phyloP scores from a whole-genome alignment of 2,888 invertebrate species.

The Cataglyphis cursor region DNA sequence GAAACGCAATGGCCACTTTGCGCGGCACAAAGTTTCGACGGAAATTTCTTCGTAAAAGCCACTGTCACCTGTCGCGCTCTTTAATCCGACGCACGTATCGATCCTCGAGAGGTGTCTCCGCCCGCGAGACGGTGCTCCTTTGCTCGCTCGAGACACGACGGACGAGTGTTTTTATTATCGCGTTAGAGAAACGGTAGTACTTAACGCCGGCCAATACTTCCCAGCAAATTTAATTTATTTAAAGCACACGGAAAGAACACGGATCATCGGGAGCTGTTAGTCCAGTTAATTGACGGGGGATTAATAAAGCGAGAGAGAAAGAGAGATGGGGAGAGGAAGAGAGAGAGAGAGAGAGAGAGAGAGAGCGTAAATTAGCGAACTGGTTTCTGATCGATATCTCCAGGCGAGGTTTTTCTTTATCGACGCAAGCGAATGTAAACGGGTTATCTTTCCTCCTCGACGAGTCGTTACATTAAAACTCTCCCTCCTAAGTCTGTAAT shows the following conservation, averaged over 20 bases:
- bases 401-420: slow-evolving; percentile 41
- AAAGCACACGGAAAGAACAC: slow-evolving; percentile 42
- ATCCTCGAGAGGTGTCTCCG: slow-evolving; percentile 66
- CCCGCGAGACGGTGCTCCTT: slow-evolving; percentile 40
- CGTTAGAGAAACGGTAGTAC: slow-evolving; percentile 32
- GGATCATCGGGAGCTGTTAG: slow-evolving; percentile 57
- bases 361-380: slow-evolving; percentile 59
- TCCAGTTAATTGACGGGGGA: slow-evolving; percentile 51
- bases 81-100: slow-evolving; percentile 77
- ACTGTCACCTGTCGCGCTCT: slow-evolving; percentile 77
- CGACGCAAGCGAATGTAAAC: slow-evolving; percentile 29
- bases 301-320: slow-evolving; percentile 49
- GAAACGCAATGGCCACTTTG: slow-evolving; percentile 87
- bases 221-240: slow-evolving; percentile 57
- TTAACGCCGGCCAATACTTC: slow-evolving; percentile 44
- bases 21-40: slow-evolving; percentile 78
- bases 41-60: slow-evolving; percentile 78
- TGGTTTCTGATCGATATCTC: slow-evolving; percentile 55
- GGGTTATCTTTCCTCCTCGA: slow-evolving; percentile 15
- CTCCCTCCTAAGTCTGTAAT: slow-evolving; percentile 4
- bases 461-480: slow-evolving; percentile 30
- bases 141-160: slow-evolving; percentile 4
- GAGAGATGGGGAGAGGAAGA: background rate
- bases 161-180: slow-evolving; percentile 50
- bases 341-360: slow-evolving; percentile 25